Percentiles rank a stretch among this genome's conserved stretches.
Evolutionary conservation across 2,113 vertebrate genomes (phyloP).

Genomic region (Boulengeromyrus knoepffleri): DNA sequence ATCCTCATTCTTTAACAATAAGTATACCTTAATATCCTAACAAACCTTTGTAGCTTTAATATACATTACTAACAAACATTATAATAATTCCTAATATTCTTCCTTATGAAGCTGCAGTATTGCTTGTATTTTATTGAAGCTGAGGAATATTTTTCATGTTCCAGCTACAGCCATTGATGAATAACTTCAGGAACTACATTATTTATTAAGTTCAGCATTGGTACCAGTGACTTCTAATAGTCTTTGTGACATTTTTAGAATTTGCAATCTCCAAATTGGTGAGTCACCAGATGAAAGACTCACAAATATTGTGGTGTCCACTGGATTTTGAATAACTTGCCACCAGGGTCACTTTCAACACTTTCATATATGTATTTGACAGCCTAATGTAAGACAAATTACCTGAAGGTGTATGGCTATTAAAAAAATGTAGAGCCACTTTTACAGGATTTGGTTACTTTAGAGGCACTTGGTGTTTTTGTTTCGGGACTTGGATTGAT

Average conservation of each 20-base stretch:
- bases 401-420: background rate
- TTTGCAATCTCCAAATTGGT: no score
- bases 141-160: background rate
- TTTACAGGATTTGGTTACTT: background rate
- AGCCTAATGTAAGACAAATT: background rate
- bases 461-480: background rate
- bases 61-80: background rate
- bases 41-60: background rate
- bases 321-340: background rate
- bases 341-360: background rate
- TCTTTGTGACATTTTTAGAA: no score
- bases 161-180: background rate
- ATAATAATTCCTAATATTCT: background rate
- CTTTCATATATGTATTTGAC: background rate
- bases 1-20: background rate
- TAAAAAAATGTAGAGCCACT: background rate
- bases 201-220: background rate
- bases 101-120: background rate
- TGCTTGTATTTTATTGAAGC: background rate
- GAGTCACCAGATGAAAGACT: background rate
- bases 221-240: background rate
- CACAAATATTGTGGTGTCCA: background rate
- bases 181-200: background rate
- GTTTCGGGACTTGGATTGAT: no score
- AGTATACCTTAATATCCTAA: background rate